A percentile compares a stretch with the other conserved stretches of the same genome.
phyloP scores from a whole-genome alignment of 2,888 invertebrate species.

The Gerris lacustris region DNA sequence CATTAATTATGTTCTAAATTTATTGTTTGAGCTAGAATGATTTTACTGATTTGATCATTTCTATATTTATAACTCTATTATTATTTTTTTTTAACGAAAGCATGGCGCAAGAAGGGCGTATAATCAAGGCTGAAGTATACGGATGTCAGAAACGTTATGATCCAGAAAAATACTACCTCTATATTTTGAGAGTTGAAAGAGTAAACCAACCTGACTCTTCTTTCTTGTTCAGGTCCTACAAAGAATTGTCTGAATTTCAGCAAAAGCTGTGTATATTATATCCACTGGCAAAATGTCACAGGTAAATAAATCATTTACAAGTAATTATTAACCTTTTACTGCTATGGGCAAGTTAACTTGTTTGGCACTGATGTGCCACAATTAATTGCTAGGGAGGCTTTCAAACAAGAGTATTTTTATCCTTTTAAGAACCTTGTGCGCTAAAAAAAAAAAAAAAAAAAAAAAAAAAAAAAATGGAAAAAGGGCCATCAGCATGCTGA shows the following conservation, averaged over 20 bases:
- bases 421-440: too few species aligned
- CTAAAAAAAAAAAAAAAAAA: too few species aligned
- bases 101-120: constrained; percentile 76
- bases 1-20: constrained; percentile 28
- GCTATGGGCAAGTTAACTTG: too few species aligned
- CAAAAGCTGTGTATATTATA: constrained; percentile 85
- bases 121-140: constrained; percentile 71
- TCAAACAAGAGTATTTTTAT: too few species aligned
- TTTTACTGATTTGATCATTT: constrained; percentile 12
- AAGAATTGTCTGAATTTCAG: constrained; percentile 93
- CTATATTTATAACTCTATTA: constrained; percentile 5
- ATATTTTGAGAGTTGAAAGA: constrained; percentile 69
- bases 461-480: too few species aligned
- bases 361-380: too few species aligned
- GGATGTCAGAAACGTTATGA: constrained; percentile 90
- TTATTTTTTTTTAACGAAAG: constrained; percentile 38
- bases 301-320: constrained; percentile 44
- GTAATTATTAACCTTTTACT: too few species aligned
- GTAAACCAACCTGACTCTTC: constrained; percentile 75
- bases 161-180: constrained; percentile 95
- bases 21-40: constrained; percentile 9
- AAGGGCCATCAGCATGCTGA: too few species aligned
- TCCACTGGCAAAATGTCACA: constrained; percentile 79
- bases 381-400: too few species aligned
- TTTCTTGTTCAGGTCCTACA: constrained; percentile 84